Percentiles rank a stretch among this genome's conserved stretches.
Evolutionary conservation across 2,113 vertebrate species (phyloP).

Genomic region (Rhinogobius similis): DNA sequence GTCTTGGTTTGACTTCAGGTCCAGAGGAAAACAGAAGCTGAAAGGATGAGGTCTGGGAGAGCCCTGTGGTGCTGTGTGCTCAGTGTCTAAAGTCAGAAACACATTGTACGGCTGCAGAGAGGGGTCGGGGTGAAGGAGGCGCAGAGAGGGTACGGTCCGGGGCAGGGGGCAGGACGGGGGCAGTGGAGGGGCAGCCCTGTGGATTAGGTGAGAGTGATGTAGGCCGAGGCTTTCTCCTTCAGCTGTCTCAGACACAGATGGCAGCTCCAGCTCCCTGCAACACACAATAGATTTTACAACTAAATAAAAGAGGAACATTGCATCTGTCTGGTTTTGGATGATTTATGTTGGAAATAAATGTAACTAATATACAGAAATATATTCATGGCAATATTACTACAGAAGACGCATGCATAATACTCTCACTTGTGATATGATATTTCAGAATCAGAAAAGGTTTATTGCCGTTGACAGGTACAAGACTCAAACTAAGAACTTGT

Average conservation of each 20-base stretch:
- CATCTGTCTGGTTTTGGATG: background rate
- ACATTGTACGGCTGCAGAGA: conserved; percentile 20
- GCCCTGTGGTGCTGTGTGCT: conserved; percentile 36
- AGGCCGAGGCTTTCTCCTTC: conserved; percentile 94
- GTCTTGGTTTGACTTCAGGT: conserved; percentile 21
- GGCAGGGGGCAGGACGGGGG: conserved; percentile 35
- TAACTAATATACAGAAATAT: background rate
- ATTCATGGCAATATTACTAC: too few relatives aligned
- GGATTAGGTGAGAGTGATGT: conserved; percentile 91
- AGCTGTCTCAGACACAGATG: conserved; percentile 92
- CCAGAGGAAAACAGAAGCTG: conserved; percentile 39
- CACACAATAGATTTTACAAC: conserved; percentile 16
- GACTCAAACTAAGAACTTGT: too few relatives aligned
- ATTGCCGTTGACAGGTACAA: too few relatives aligned
- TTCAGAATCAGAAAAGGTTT: too few relatives aligned
- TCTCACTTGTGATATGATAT: too few relatives aligned
- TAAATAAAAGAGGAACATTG: background rate
- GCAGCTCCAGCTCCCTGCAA: conserved; percentile 92
- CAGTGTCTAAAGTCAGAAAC: conserved; percentile 45
- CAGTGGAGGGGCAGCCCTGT: conserved; percentile 46
- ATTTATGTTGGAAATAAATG: conserved; percentile 11
- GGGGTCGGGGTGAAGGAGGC: background rate
- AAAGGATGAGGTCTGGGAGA: conserved; percentile 33
- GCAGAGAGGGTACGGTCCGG: conserved; percentile 28
- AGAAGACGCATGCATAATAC: too few relatives aligned